Base-by-base conservation (phyloP, 2,113 vertebrate genomes). In the Charina bottae region DNA sequence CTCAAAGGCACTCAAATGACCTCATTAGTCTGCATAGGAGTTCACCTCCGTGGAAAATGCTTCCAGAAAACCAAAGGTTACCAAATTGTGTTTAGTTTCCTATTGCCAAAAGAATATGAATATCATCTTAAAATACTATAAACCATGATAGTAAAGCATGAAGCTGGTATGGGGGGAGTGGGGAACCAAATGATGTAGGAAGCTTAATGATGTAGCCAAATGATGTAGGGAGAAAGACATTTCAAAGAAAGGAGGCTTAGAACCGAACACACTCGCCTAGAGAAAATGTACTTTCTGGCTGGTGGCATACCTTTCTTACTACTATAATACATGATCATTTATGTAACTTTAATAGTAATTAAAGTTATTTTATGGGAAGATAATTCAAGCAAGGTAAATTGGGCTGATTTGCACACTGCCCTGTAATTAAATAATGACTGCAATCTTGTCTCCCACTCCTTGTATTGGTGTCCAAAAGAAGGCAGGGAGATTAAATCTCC, bases 281-380 rank as follows among this genome's bases (percentile, higher is more conserved):
- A 24, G 91, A 91, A 83, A 93, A 89, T 85, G 93, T 95, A 91
- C 91, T 94, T 93, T 87, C 54, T 55, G 94, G 92, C 83, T 56
- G 54, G 46, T 91, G 68, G 94, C 87, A 94, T 93, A 55, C 89
- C 94, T 87, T 91, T 94, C 93, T 89, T 94, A 62, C 93, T 94
- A 92, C 54, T 86, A 93, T 90, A 94, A 93, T 89, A 93, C 90
- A 89, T 54, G 83, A 91, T 64, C 92, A 96, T 56, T 94, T 94
- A 60, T 92, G 89, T 89, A 93, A 90, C 58, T 78, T 85, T 91
- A 84, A 46, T 94, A 96, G 93, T 93, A 94, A 93, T 94, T 64
- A 55, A 90, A 28, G 95, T 92, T 93, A 23, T 83, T 94, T 64
- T 87, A 4, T 15, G 54, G 85, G 93, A 95, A 96, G 90, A 91